Conservation (phyloP, 2,113 vertebrate genomes). For the Oenanthe melanoleuca region DNA sequence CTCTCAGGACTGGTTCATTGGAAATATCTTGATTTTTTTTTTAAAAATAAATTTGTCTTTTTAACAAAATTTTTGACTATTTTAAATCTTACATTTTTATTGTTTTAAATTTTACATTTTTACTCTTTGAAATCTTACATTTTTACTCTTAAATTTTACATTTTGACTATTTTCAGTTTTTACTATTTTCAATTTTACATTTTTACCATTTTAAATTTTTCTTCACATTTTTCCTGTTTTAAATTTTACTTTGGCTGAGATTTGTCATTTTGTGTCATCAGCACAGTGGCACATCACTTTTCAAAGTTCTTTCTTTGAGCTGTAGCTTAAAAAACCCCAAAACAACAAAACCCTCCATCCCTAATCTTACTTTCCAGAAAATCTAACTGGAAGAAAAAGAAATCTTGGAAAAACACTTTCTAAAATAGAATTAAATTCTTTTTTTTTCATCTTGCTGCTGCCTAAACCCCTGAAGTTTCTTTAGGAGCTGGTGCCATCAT, state of each 20-base stretch:
- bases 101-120: background rate
- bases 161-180: background rate
- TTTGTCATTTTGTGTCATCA: background rate
- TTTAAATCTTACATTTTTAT: too few relatives aligned
- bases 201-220: too few relatives aligned
- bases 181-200: too few relatives aligned
- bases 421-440: background rate
- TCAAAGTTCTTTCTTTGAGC: background rate
- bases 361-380: background rate
- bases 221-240: too few relatives aligned
- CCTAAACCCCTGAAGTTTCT: background rate
- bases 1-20: too few relatives aligned
- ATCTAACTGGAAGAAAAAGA: background rate
- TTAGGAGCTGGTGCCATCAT: constrained; percentile 27
- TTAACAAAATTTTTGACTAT: too few relatives aligned
- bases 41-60: too few relatives aligned
- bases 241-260: background rate
- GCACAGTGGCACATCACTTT: background rate
- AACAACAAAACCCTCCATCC: background rate
- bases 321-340: background rate
- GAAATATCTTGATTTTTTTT: too few relatives aligned
- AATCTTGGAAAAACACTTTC: background rate
- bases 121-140: too few relatives aligned
- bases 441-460: background rate
- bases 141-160: too few relatives aligned